A percentile compares a stretch with the other conserved stretches of the same genome.
phyloP scores from a whole-genome alignment of 2,797 vertebrate genomes.

The Oreochromis grahami region DNA sequence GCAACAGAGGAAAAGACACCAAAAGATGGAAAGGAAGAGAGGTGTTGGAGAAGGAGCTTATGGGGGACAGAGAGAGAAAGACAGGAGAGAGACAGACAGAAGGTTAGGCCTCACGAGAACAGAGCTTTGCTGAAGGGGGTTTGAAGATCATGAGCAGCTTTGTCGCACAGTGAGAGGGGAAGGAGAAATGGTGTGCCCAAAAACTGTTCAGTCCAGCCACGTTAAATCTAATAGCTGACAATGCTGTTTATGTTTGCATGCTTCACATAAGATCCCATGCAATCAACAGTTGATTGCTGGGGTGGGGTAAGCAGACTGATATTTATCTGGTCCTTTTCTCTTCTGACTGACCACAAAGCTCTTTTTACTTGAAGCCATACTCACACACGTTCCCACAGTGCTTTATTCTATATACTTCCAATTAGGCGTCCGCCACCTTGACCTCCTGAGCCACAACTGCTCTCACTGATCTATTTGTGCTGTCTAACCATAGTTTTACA shows the following conservation, averaged over 20 bases:
- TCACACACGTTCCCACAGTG: not conserved
- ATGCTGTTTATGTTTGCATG: not conserved
- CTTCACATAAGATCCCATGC: not conserved
- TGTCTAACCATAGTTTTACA: not conserved
- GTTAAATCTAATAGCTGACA: not conserved
- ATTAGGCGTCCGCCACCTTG: not conserved
- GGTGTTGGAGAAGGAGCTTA: slow-evolving; percentile 24
- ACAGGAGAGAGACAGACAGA: not conserved
- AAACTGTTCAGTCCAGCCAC: slow-evolving; percentile 6
- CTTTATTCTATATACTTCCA: not conserved
- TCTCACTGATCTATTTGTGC: not conserved
- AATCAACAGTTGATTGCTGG: too few relatives aligned
- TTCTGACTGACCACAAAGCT: not conserved
- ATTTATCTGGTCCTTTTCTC: not conserved
- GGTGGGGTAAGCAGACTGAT: not conserved
- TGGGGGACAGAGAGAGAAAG: slow-evolving; percentile 15
- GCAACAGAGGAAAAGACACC: slow-evolving; percentile 42
- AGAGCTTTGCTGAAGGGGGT: slow-evolving; percentile 64
- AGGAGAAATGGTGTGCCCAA: slow-evolving; percentile 25
- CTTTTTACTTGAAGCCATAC: not conserved
- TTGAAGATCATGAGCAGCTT: slow-evolving; percentile 73
- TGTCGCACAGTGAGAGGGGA: slow-evolving; percentile 54
- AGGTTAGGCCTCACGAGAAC: slow-evolving; percentile 53
- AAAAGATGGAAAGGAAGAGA: slow-evolving; percentile 1
- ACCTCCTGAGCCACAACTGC: not conserved